Percentiles rank a stretch among this genome's conserved stretches.
Conservation (phyloP, 2,113 vertebrate genomes). For the Eulemur rufifrons region DNA sequence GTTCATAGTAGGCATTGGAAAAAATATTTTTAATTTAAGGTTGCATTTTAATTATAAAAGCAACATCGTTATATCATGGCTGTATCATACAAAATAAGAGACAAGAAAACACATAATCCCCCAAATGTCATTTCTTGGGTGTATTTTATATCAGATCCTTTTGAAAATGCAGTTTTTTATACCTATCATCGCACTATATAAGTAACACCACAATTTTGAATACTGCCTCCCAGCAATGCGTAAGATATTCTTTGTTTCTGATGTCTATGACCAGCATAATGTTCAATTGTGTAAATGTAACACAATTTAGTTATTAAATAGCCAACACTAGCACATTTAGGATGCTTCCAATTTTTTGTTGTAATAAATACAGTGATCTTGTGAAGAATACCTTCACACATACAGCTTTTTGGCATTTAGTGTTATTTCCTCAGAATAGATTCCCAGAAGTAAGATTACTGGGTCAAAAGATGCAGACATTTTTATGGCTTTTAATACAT, state of each 20-base stretch:
- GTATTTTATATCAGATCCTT: not conserved
- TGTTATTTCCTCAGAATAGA: slow-evolving; percentile 69
- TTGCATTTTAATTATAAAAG: slow-evolving; percentile 44
- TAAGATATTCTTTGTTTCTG: not conserved
- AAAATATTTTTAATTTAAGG: not conserved
- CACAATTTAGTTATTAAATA: slow-evolving; percentile 12
- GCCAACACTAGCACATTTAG: not conserved
- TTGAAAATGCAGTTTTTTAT: not conserved
- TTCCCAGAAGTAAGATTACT: slow-evolving; percentile 74
- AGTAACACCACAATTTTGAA: not conserved
- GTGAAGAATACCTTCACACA: slow-evolving; percentile 44
- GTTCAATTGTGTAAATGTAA: not conserved
- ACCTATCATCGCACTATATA: not conserved
- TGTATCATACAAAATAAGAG: not conserved
- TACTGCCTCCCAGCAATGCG: not conserved
- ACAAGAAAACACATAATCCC: not conserved
- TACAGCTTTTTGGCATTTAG: slow-evolving; percentile 43
- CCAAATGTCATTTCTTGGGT: not conserved
- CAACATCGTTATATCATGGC: not conserved
- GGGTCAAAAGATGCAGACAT: slow-evolving; percentile 70
- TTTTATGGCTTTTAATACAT: slow-evolving; percentile 73
- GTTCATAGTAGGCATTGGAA: not conserved
- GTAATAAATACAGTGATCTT: slow-evolving; percentile 13
- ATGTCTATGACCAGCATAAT: not conserved
- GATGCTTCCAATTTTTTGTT: not conserved